Evolutionary conservation across 2,888 invertebrate species (phyloP).

Genomic region (Neuroscelio doddi): DNA sequence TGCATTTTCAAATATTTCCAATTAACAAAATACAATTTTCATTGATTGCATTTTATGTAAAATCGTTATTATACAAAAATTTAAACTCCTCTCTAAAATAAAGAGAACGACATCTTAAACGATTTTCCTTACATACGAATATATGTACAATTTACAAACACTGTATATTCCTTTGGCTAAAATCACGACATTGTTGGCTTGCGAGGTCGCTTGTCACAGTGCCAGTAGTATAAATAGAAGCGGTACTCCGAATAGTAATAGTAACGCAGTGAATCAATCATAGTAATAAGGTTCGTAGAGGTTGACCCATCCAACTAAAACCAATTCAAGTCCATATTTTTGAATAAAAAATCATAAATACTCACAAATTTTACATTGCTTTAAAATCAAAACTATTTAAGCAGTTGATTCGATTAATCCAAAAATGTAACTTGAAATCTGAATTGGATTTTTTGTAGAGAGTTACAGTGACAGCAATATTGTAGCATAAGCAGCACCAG

Average conservation of each 20-base stretch:
- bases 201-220: slow-evolving; percentile 4
- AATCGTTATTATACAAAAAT: too few species aligned
- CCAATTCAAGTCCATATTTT: too few species aligned
- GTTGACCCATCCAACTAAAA: not conserved
- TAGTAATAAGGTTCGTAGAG: slow-evolving; percentile 31
- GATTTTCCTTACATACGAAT: slow-evolving; percentile 27
- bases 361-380: too few species aligned
- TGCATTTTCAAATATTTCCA: too few species aligned
- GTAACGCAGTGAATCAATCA: slow-evolving; percentile 36
- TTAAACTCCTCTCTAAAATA: too few species aligned
- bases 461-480: slow-evolving; percentile 35
- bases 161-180: slow-evolving; percentile 19
- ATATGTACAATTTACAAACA: slow-evolving; percentile 27
- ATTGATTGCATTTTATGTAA: too few species aligned
- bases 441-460: not conserved
- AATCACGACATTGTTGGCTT: slow-evolving; percentile 3
- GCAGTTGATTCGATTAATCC: too few species aligned
- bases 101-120: slow-evolving; percentile 23
- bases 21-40: too few species aligned
- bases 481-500: slow-evolving; percentile 32
- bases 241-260: slow-evolving; percentile 34
- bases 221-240: slow-evolving; percentile 29
- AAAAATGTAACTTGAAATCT: not conserved
- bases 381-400: too few species aligned
- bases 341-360: too few species aligned